phyloP scores from a whole-genome alignment of 2,888 invertebrate genomes.

The Drosophila bunnanda region DNA sequence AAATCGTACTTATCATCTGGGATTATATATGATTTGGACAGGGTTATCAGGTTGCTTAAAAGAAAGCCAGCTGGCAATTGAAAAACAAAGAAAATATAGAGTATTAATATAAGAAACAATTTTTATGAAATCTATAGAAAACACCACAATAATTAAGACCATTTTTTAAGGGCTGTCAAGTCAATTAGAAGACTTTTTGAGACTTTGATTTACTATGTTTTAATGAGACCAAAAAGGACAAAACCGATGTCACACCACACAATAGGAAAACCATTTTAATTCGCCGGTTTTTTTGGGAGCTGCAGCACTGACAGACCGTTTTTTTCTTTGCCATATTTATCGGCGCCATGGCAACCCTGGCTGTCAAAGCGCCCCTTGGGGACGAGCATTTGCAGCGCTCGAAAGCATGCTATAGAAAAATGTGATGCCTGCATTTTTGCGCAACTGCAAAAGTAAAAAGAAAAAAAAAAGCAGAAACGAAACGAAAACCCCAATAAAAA shows the following conservation, averaged over 20 bases:
- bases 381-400: conserved; percentile 41
- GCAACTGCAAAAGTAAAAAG: conserved; percentile 51
- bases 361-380: conserved; percentile 37
- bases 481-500: conserved; percentile 21
- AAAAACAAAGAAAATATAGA: background rate
- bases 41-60: background rate
- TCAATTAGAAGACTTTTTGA: background rate
- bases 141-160: background rate
- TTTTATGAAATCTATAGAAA: too few relatives aligned
- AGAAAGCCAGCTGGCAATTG: background rate
- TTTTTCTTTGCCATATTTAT: conserved; percentile 24
- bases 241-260: too few relatives aligned
- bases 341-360: conserved; percentile 54
- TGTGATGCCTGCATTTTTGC: conserved; percentile 56
- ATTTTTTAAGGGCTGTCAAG: background rate
- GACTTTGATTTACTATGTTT: background rate
- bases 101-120: background rate
- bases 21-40: background rate
- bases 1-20: conserved; percentile 2
- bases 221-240: conserved; percentile 9
- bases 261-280: conserved; percentile 7
- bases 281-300: conserved; percentile 10
- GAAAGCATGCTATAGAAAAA: conserved; percentile 64
- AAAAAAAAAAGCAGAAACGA: conserved; percentile 9
- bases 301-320: conserved; percentile 1